Evolutionary conservation across 1,140 invertebrate genomes (phyloP).

Genomic region (Nilaparvata lugens): DNA sequence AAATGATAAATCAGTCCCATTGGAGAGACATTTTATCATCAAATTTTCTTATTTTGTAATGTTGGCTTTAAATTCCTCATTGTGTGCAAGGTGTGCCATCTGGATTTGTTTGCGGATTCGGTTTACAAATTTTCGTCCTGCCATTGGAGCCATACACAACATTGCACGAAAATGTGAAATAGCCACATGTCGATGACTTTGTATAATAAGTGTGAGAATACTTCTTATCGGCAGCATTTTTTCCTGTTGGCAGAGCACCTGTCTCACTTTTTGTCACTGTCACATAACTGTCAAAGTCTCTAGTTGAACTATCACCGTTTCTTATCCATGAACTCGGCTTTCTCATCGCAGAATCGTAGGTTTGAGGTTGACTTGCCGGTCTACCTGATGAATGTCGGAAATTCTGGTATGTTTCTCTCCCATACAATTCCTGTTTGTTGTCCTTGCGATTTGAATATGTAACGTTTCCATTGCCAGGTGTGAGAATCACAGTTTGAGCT

Average conservation of each 20-base stretch:
- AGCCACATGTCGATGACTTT: slow-evolving; percentile 74
- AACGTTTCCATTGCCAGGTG: slow-evolving; percentile 44
- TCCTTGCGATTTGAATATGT: slow-evolving; percentile 32
- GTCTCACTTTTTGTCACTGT: slow-evolving; percentile 69
- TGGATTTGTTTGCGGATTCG: slow-evolving; percentile 48
- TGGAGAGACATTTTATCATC: no score
- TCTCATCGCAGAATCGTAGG: slow-evolving; percentile 5
- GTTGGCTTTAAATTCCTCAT: not conserved
- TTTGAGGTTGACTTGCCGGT: not conserved
- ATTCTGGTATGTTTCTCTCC: slow-evolving; percentile 11
- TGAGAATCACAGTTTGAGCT: slow-evolving; percentile 50
- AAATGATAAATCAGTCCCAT: no score
- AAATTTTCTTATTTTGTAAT: not conserved
- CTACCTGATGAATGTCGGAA: not conserved
- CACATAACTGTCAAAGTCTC: slow-evolving; percentile 43
- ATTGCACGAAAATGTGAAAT: slow-evolving; percentile 74
- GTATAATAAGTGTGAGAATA: slow-evolving; percentile 69
- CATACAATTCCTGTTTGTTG: slow-evolving; percentile 13
- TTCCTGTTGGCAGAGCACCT: slow-evolving; percentile 47
- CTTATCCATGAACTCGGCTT: slow-evolving; percentile 10
- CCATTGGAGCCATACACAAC: slow-evolving; percentile 64
- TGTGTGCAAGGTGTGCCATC: slow-evolving; percentile 39
- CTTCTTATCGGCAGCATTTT: slow-evolving; percentile 40
- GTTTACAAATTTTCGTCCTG: slow-evolving; percentile 67
- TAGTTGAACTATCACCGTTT: slow-evolving; percentile 17